Evolutionary conservation across 1,140 invertebrate species (phyloP).

Genomic region (Tetragonula clypearis): DNA sequence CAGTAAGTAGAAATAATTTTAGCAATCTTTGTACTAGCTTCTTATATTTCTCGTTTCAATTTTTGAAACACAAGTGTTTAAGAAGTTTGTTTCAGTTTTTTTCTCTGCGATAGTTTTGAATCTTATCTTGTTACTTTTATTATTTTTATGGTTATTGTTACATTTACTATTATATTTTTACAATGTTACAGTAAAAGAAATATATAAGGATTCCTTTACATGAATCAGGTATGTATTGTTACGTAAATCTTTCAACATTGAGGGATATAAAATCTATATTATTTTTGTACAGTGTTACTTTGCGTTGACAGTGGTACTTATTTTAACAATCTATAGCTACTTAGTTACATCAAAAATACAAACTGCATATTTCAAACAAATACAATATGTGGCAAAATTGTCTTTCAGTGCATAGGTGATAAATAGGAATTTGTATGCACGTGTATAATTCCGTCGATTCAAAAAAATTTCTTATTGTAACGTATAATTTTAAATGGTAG

Average conservation of each 20-base stretch:
- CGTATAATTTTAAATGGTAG: background rate
- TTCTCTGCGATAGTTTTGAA: background rate
- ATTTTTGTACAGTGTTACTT: background rate
- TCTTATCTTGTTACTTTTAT: background rate
- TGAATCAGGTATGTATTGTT: background rate
- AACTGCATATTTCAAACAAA: background rate
- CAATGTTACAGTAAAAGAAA: too few species aligned
- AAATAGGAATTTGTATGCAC: background rate
- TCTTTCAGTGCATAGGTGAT: background rate
- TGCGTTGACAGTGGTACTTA: background rate
- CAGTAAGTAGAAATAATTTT: background rate
- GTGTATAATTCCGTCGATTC: background rate
- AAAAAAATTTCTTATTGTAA: background rate
- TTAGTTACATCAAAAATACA: background rate
- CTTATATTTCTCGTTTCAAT: background rate
- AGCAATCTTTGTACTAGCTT: background rate
- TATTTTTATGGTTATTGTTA: background rate
- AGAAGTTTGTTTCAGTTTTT: background rate
- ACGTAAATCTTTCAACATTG: background rate
- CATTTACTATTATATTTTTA: background rate
- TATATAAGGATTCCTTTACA: background rate
- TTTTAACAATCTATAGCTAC: background rate
- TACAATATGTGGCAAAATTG: background rate
- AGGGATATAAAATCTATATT: too few species aligned
- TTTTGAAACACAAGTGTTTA: background rate